Base-by-base conservation (phyloP, 1,140 invertebrate genomes). In the Coelopa frigida region DNA sequence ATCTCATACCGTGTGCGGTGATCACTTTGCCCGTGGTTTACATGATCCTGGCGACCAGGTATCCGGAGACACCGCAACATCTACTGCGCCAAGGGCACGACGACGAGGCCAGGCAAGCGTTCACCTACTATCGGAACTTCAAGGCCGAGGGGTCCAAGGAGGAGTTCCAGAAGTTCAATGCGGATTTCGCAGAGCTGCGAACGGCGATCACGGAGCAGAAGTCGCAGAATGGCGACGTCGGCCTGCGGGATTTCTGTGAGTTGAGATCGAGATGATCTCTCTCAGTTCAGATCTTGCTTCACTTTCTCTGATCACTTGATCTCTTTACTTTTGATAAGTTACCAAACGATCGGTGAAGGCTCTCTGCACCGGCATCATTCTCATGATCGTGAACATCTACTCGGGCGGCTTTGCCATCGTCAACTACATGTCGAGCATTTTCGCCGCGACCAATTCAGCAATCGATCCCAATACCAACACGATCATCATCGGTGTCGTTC, bases 381-480 rank as follows among this genome's bases (percentile, higher is more conserved):
- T 68, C 2, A 61, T 68, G 55, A 42, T 63, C 7, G 52, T 57
- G 11, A 59, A 58, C 42, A 56, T 57, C 2, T 68, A 67, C 10
- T 56, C 51, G 15, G 65, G 65, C 36, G 54, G 50, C 5, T 66
- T 62, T n/a, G 56, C 62, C 14, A 49, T 68, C 23, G 57, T 60
- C 18, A 66, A 61, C 38, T 69, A 69, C 43, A 62, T 61, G 53
- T 53, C 66, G 14, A 72, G 67, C 1, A 89, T 87, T 54, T 90
- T 86, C 59, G 54, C 65, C 1, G 71, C 72, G 0, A 76, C 84
- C 2, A 78, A 79, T 4, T 77, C 77, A 0, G 60, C 59, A 3
- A 50, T 77, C 39, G 72, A 72, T 46, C 72, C 75, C 0, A 74
- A 76, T 52, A 73, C 73, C 21, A 74, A 75, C 48, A 75, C 75